Conservation (phyloP, 2,113 vertebrate species). For the Pollachius pollachius region DNA sequence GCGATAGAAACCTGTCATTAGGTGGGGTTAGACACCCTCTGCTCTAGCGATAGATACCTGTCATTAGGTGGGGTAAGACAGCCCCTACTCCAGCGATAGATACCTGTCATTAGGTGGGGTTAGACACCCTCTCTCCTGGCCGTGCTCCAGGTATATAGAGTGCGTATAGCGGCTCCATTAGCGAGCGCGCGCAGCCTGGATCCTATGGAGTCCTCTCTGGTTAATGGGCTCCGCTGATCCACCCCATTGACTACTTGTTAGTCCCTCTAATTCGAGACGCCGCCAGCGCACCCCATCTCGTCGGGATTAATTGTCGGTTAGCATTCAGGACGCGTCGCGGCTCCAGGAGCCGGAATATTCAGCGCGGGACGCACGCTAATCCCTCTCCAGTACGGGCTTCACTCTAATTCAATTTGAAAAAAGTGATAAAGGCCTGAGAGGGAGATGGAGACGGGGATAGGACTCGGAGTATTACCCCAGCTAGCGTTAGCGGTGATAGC, state of each 20-base stretch:
- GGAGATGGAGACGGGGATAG: constrained; percentile 51
- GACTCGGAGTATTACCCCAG: constrained; percentile 45
- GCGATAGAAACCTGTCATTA: too few species aligned
- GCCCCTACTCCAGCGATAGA: too few species aligned
- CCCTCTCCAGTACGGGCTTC: constrained; percentile 39
- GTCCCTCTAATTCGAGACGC: constrained; percentile 54
- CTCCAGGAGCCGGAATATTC: constrained; percentile 47
- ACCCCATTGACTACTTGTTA: constrained; percentile 58
- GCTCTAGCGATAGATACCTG: too few species aligned
- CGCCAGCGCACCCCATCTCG: constrained; percentile 53
- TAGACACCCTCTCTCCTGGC: too few species aligned
- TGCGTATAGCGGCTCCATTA: not conserved
- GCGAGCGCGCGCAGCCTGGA: not conserved
- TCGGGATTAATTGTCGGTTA: constrained; percentile 57
- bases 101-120: too few species aligned
- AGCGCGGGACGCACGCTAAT: constrained; percentile 56
- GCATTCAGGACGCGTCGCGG: constrained; percentile 49
- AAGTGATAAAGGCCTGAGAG: constrained; percentile 54
- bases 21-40: too few species aligned
- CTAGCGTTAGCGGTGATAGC: constrained; percentile 36
- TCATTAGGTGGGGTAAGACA: too few species aligned
- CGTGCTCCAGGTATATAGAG: too few species aligned
- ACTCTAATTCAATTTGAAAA: constrained; percentile 69
- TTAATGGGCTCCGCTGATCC: constrained; percentile 27
- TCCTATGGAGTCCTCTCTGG: not conserved